phyloP scores from a whole-genome alignment of 2,797 vertebrate genomes.

The Artibeus jamaicensis region DNA sequence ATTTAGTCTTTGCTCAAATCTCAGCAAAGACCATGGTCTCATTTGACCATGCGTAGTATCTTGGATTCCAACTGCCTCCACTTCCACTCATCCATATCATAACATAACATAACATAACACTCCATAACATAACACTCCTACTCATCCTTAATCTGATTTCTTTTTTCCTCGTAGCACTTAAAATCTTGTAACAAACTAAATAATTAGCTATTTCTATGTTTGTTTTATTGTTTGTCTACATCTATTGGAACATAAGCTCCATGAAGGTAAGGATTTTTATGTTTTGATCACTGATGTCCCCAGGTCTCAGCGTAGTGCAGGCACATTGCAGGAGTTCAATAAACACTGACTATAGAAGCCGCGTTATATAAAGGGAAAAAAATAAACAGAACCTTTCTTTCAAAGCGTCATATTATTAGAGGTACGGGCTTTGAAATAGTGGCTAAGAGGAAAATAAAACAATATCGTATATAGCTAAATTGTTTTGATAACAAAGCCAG shows the following conservation, averaged over 20 bases:
- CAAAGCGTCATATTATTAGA: not conserved
- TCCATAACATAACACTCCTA: not conserved
- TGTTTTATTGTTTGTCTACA: not conserved
- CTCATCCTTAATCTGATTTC: not conserved
- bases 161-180: not conserved
- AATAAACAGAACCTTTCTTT: not conserved
- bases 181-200: not conserved
- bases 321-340: not conserved
- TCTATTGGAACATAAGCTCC: not conserved
- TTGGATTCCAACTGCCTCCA: too few species aligned
- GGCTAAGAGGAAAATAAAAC: not conserved
- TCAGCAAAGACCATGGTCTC: not conserved
- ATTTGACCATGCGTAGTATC: not conserved
- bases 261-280: not conserved
- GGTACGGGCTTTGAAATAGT: not conserved
- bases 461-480: not conserved
- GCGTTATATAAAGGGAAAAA: not conserved
- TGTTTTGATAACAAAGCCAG: conserved; percentile 1
- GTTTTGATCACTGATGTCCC: not conserved
- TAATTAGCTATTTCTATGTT: not conserved
- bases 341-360: not conserved
- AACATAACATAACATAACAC: too few species aligned
- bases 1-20: not conserved
- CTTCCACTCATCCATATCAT: too few species aligned
- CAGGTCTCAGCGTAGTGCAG: not conserved